Conservation (phyloP, 2,888 invertebrate species). For the Erynnis tages region DNA sequence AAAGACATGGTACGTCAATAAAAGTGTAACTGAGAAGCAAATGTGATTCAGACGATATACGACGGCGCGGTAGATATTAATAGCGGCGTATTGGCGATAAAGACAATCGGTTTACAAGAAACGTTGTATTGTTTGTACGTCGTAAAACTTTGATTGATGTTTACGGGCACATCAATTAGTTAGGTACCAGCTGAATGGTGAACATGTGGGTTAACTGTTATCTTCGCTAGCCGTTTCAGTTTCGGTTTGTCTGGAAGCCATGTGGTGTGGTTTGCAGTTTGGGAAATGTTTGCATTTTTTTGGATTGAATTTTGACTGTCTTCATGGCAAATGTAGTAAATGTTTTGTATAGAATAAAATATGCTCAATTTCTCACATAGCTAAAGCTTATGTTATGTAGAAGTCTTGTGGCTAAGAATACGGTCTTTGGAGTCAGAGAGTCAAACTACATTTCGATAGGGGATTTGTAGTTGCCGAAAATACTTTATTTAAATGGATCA, state of each 20-base stretch:
- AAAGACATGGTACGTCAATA: neutral
- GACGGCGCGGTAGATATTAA: constrained; percentile 33
- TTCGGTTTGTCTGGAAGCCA: constrained; percentile 34
- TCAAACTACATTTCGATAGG: no score
- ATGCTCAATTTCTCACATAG: no score
- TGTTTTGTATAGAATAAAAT: no score
- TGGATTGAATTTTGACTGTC: no score
- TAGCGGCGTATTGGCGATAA: constrained; percentile 48
- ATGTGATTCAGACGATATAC: constrained; percentile 4
- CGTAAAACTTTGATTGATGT: constrained; percentile 77
- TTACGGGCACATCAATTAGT: constrained; percentile 73
- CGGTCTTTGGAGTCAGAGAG: no score
- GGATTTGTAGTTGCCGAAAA: no score
- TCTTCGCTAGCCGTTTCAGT: constrained; percentile 49
- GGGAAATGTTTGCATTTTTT: constrained; percentile 8
- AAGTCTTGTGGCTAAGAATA: no score
- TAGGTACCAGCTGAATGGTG: constrained; percentile 51
- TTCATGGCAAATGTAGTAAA: no score
- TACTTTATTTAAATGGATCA: no score
- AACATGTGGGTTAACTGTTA: constrained; percentile 63
- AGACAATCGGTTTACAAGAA: constrained; percentile 67
- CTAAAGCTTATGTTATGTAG: no score
- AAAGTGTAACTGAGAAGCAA: neutral
- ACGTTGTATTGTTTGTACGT: constrained; percentile 60
- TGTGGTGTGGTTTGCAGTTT: constrained; percentile 24